phyloP scores from a whole-genome alignment of 1,140 invertebrate species.

The Plutomurus gul region DNA sequence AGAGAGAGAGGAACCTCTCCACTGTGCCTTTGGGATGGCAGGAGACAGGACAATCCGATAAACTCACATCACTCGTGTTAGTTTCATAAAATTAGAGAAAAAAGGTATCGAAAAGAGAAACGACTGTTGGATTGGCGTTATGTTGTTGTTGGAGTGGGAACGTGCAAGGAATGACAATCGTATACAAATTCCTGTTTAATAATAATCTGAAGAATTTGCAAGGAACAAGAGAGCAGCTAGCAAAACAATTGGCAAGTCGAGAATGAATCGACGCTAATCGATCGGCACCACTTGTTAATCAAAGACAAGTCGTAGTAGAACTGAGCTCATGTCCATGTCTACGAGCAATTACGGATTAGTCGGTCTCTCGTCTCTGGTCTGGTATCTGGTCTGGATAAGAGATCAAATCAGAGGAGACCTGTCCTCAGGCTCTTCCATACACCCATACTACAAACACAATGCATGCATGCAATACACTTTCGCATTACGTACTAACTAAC shows the following conservation, averaged over 20 bases:
- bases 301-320: background rate
- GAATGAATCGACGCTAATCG: background rate
- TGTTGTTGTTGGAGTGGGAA: background rate
- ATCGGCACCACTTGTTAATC: constrained; percentile 8
- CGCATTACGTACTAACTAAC: background rate
- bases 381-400: constrained; percentile 3
- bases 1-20: no score
- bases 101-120: background rate
- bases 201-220: background rate
- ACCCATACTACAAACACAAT: background rate
- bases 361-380: background rate
- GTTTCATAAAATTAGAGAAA: background rate
- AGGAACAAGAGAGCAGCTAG: no score
- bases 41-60: no score
- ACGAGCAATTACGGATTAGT: constrained; percentile 12
- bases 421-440: background rate
- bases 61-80: no score
- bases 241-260: background rate
- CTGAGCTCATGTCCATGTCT: constrained; percentile 15
- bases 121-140: no score
- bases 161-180: background rate
- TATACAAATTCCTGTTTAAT: background rate
- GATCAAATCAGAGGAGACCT: constrained; percentile 5
- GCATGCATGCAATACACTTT: background rate
- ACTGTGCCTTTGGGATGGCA: no score